These are phyloP conservation scores for Hetaerina titia DNA, from an alignment of 2,888 invertebrate species.

Conservation along the genomic window DNA sequence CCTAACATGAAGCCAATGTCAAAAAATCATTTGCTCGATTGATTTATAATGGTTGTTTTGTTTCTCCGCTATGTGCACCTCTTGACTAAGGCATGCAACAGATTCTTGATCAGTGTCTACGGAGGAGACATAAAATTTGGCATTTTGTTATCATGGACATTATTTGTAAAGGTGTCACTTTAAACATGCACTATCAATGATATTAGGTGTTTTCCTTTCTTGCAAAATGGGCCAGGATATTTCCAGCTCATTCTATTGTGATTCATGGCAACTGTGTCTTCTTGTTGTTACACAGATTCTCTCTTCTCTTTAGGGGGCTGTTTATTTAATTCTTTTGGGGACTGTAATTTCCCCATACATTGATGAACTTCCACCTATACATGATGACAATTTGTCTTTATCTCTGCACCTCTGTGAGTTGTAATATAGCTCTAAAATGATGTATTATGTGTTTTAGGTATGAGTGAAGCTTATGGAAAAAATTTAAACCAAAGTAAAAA, in stretches of 20 bases:
- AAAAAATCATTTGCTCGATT: neutral
- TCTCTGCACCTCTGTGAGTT: constrained; percentile 58
- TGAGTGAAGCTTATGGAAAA: constrained; percentile 60
- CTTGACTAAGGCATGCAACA: neutral
- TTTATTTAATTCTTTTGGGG: constrained; percentile 63
- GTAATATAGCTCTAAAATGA: constrained; percentile 48
- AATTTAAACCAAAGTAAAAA: constrained; percentile 59
- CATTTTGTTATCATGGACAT: neutral
- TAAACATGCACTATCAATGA: constrained; percentile 26
- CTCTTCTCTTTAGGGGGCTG: constrained; percentile 47
- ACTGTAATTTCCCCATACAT: constrained; percentile 54
- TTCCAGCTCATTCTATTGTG: constrained; percentile 38
- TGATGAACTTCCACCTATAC: constrained; percentile 45
- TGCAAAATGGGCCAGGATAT: neutral
- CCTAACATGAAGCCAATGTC: neutral
- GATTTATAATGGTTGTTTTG: neutral
- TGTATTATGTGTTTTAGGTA: constrained; percentile 40
- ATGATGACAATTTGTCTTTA: constrained; percentile 33
- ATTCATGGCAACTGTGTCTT: constrained; percentile 45
- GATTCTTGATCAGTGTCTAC: neutral
- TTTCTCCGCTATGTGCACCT: neutral
- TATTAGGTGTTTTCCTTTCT: neutral
- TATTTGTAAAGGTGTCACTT: neutral
- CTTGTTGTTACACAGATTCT: constrained; percentile 49
- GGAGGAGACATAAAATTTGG: neutral